Percentiles rank a stretch among this genome's conserved stretches.
Evolutionary conservation across 2,113 vertebrate genomes (phyloP).

Genomic region (Ceyx cyanopectus): DNA sequence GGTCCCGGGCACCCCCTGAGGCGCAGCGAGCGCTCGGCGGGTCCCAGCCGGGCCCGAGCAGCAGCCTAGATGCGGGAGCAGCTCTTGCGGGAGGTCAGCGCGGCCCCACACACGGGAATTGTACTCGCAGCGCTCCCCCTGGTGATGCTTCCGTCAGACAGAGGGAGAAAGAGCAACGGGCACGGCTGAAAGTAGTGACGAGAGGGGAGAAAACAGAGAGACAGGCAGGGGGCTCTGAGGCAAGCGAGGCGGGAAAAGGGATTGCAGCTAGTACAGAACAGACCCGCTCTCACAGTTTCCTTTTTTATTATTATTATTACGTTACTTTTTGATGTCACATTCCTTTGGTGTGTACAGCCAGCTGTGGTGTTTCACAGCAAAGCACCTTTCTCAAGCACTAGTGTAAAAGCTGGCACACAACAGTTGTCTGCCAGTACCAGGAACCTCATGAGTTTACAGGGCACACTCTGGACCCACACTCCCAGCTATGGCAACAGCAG

Average conservation of each 20-base stretch:
- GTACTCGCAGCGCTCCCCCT: slow-evolving; percentile 30
- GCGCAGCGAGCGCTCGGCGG: no score
- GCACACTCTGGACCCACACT: background rate
- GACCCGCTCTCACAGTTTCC: background rate
- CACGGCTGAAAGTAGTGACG: fast-evolving
- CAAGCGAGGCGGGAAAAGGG: background rate
- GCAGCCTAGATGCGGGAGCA: background rate
- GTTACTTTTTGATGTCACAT: background rate
- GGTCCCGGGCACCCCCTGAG: background rate
- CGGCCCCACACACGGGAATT: background rate
- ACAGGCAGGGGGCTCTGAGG: background rate
- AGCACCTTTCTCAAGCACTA: background rate
- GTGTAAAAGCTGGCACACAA: background rate
- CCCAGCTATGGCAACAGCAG: background rate
- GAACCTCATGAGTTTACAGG: background rate
- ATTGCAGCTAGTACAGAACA: background rate
- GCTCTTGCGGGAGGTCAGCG: background rate
- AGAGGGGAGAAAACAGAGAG: background rate
- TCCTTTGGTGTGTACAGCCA: background rate
- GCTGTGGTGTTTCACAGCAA: background rate
- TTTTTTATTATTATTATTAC: background rate
- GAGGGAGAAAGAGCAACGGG: background rate
- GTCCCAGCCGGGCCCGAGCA: background rate
- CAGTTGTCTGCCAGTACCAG: background rate
- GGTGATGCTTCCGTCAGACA: background rate